Evolutionary conservation across 2,888 invertebrate genomes (phyloP), one percentile per base, ranked within the genome.

Genomic region (Hirtodrosophila duncani): DNA sequence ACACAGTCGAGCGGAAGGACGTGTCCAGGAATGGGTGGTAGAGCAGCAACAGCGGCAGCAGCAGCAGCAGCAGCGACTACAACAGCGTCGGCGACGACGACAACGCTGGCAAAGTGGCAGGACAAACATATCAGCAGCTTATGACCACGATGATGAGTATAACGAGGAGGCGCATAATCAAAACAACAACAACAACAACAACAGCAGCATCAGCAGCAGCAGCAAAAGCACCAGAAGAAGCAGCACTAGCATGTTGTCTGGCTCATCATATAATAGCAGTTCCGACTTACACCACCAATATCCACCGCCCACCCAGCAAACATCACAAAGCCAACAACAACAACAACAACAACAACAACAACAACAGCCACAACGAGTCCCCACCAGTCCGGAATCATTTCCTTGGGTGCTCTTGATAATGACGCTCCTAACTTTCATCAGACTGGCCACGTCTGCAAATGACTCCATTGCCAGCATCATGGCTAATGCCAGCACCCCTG

Each of bases 81-180:
- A 18, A 11, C 46, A 39, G 3, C 57, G 27, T 29, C 43, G 39
- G 49, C 56, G 43, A 36, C 57, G 50, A 33, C 55, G 63, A 64
- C 81, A 77, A 53, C 55, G 29, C 34, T 33, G 30, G 17, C 53
- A 42, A 44, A 56, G 48, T 48, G 57, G 26, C 41, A 53, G 56
- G 39, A 33, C 51, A 63, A 66, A 66, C 79, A 74, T 81, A 77
- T 81, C 78, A 78, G 78, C 60, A 46, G 74, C 51, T 78, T 69
- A 65, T 60, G 51, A 45, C 51, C 46, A 53, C 48, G 51, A 74
- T 52, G 43, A 57, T 38, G 30, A 36, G 18, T 34, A 31, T 23
- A 46, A 37, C 45, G 51, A 31, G 16, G 29, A 51, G 36, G 17
- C 17, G 36, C 46, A 59, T 59, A 62, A 65, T 69, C 59, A 57